These are phyloP conservation scores for Megalops atlanticus DNA, from an alignment of 2,113 vertebrate genomes.

Conservation along the genomic window DNA sequence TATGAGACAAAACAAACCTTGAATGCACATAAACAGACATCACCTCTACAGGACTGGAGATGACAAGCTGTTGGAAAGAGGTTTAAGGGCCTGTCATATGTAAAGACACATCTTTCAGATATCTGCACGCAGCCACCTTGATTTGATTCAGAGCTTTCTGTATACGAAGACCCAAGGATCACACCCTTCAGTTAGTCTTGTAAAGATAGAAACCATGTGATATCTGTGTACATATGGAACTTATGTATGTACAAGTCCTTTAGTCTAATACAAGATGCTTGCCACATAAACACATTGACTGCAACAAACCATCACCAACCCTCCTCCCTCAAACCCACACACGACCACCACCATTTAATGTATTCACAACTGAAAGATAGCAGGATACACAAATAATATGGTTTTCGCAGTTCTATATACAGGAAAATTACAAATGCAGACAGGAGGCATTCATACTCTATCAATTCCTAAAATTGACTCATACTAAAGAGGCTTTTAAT, in stretches of 20 bases:
- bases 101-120: constrained; percentile 1
- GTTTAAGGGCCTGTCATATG: constrained; percentile 30
- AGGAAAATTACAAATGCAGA: neutral
- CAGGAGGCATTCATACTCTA: constrained; percentile 13
- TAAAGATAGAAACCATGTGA: too few relatives aligned
- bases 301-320: too few relatives aligned
- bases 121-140: neutral
- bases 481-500: constrained; percentile 11
- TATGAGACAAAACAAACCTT: neutral
- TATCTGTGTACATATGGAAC: neutral
- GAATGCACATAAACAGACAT: constrained; percentile 7
- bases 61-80: constrained; percentile 19
- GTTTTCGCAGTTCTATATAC: neutral
- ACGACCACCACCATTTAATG: neutral
- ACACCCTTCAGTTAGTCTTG: too few relatives aligned
- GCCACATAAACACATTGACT: too few relatives aligned
- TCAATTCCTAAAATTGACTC: too few relatives aligned
- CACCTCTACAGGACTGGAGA: constrained; percentile 7
- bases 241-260: too few relatives aligned
- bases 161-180: neutral
- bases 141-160: neutral
- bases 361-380: neutral
- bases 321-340: too few relatives aligned
- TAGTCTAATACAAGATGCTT: too few relatives aligned
- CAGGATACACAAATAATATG: too few relatives aligned